phyloP scores from a whole-genome alignment of 2,888 invertebrate genomes.

The Acanthacorydalis orientalis region DNA sequence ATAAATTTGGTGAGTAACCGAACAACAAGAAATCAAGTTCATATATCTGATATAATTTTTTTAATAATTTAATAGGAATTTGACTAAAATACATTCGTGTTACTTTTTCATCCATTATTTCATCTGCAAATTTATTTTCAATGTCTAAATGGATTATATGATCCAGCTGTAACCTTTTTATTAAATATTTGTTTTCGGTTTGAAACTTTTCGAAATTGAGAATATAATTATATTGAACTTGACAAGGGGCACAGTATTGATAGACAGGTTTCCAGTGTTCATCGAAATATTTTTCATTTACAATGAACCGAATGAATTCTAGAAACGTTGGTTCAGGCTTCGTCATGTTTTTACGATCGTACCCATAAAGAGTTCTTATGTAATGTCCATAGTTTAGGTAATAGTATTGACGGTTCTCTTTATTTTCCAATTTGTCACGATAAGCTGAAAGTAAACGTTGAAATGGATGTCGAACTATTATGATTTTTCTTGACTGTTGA shows the following conservation, averaged over 20 bases:
- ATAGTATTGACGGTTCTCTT: conserved; percentile 19
- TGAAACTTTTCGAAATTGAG: conserved; percentile 30
- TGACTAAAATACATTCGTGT: conserved; percentile 18
- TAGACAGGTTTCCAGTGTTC: conserved; percentile 31
- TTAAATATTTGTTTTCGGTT: conserved; percentile 23
- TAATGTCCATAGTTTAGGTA: conserved; percentile 19
- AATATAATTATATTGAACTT: conserved; percentile 29
- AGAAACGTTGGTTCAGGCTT: conserved; percentile 22
- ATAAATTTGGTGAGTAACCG: conserved; percentile 20
- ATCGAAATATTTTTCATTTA: conserved; percentile 22
- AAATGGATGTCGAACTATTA: conserved; percentile 34
- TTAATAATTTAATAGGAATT: conserved; percentile 16
- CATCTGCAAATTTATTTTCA: conserved; percentile 16
- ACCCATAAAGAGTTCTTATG: conserved; percentile 18
- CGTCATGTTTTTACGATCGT: conserved; percentile 1
- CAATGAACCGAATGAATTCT: conserved; percentile 29
- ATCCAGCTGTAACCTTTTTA: conserved; percentile 15
- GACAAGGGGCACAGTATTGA: conserved; percentile 30
- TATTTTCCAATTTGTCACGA: conserved; percentile 29
- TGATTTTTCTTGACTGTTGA: conserved; percentile 21
- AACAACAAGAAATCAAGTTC: conserved; percentile 26
- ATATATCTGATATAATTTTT: conserved; percentile 22
- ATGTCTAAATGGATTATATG: conserved; percentile 10
- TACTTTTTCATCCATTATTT: conserved; percentile 18
- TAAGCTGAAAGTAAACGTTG: conserved; percentile 34